Base-by-base conservation (phyloP, 2,888 invertebrate genomes). In the Cabera pusaria region DNA sequence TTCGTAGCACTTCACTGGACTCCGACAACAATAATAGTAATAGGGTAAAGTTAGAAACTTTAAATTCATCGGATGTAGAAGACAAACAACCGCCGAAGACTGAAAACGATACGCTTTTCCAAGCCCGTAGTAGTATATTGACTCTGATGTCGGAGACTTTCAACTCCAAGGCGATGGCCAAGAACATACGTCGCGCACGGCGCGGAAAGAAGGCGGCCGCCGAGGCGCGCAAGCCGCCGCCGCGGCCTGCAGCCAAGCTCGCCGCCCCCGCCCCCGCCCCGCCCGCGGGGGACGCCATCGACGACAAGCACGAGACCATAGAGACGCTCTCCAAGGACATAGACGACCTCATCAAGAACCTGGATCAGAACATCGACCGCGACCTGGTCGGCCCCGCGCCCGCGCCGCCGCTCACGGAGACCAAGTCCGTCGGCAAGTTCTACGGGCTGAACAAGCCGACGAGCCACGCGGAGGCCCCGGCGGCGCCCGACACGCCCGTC, bases 71-170 rank as follows among this genome's bases (percentile, higher is more conserved):
- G 53, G 91, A 91, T 60, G 79, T 91, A 64, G 90, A 91, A 63
- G 91, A 91, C 69, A 92, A 91, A 80, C 77, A 90, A 60, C 71
- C 90, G 64, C 78, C 90, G 72, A 91, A 90, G 77, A 92, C 91
- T 91, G 91, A 86, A 70, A 77, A 90, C 59, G 89, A 91, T 79
- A 87, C 86, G 64, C 90, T 85, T 76, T 79, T 80, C 62, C 72
- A 81, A 63, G 83, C 81, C 54, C 84, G 87, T 71, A 86, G 80
- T 76, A 83, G 82, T 73, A 90, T 90, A 75, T 72, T 90, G 67
- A 85, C 78, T 67, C 85, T 89, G 69, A 90, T 90, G 90, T 90
- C 90, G 40, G 87, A 80, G 73, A 87, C 86, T 63, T 90, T 90
- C 70, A 90, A 90, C 63, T 84, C 90, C 31, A 86, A 84, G 48